Evolutionary conservation across 2,888 invertebrate species (phyloP).

Genomic region (Laothoe populi): DNA sequence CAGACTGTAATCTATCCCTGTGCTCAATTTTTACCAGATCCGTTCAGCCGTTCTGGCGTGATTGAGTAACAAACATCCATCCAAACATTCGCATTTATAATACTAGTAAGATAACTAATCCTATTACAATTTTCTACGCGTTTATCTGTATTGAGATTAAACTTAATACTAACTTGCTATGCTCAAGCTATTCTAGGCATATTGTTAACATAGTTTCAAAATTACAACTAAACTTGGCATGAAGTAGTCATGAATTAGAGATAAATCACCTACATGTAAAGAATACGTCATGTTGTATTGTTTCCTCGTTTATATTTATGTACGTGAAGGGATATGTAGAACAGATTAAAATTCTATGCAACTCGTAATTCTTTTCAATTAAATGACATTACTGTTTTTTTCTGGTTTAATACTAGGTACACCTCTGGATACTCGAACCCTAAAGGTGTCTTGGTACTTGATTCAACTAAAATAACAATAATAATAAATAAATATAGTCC

Average conservation of each 20-base stretch:
- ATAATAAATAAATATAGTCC: too few species aligned
- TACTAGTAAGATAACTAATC: too few species aligned
- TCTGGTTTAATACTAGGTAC: neutral
- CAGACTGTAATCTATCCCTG: too few species aligned
- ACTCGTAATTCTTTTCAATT: neutral
- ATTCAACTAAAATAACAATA: too few species aligned
- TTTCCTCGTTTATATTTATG: conserved; percentile 16
- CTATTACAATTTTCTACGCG: too few species aligned
- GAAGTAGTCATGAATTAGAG: conserved; percentile 9
- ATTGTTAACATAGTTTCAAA: neutral
- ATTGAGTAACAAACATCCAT: too few species aligned
- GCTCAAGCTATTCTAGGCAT: neutral
- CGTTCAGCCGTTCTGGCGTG: too few species aligned
- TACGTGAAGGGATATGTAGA: neutral
- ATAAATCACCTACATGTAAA: conserved; percentile 12
- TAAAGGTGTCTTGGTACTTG: too few species aligned
- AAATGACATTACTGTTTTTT: neutral
- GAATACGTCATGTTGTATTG: conserved; percentile 6
- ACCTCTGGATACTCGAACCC: neutral
- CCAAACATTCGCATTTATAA: too few species aligned
- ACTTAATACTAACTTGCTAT: too few species aligned
- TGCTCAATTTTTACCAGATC: too few species aligned
- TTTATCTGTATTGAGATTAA: too few species aligned
- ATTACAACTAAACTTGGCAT: neutral
- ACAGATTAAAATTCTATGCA: conserved; percentile 15